Evolutionary conservation across 2,113 vertebrate genomes (phyloP).

Genomic region (Dipodomys stephensi): DNA sequence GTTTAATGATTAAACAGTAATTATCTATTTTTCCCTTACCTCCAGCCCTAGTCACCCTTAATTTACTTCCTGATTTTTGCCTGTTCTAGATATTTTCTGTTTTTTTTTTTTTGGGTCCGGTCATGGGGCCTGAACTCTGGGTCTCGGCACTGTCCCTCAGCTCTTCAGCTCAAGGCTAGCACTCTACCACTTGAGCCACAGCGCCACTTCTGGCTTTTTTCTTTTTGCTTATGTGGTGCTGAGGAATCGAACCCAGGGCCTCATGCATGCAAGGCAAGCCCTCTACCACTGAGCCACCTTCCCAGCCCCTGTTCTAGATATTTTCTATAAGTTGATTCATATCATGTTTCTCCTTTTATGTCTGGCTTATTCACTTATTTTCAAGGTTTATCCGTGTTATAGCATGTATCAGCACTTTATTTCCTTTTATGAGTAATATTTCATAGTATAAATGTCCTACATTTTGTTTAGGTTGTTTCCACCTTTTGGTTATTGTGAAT

Average conservation of each 20-base stretch:
- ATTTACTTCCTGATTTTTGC: neutral
- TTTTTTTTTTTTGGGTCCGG: too few relatives aligned
- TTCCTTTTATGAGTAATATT: slow-evolving; percentile 17
- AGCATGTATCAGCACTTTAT: neutral
- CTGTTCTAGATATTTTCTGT: slow-evolving; percentile 9
- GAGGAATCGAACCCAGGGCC: too few relatives aligned
- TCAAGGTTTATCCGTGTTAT: neutral
- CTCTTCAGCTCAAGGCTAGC: too few relatives aligned
- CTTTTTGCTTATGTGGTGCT: too few relatives aligned
- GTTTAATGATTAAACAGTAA: neutral
- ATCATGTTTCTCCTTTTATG: neutral
- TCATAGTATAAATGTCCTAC: neutral
- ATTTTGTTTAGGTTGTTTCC: neutral
- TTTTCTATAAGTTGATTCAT: neutral
- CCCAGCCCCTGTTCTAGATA: neutral
- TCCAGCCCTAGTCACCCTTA: neutral
- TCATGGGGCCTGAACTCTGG: too few relatives aligned
- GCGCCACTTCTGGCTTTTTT: too few relatives aligned
- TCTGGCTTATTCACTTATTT: slow-evolving; percentile 30
- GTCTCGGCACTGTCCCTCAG: too few relatives aligned
- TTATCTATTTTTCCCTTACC: neutral
- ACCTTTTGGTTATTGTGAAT: neutral
- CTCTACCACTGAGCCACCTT: too few relatives aligned
- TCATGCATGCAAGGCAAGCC: too few relatives aligned
- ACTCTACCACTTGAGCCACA: too few relatives aligned